A percentile compares a stretch with the other conserved stretches of the same genome.
Conservation (phyloP, 2,797 vertebrate genomes). For the Lerista edwardsae region DNA sequence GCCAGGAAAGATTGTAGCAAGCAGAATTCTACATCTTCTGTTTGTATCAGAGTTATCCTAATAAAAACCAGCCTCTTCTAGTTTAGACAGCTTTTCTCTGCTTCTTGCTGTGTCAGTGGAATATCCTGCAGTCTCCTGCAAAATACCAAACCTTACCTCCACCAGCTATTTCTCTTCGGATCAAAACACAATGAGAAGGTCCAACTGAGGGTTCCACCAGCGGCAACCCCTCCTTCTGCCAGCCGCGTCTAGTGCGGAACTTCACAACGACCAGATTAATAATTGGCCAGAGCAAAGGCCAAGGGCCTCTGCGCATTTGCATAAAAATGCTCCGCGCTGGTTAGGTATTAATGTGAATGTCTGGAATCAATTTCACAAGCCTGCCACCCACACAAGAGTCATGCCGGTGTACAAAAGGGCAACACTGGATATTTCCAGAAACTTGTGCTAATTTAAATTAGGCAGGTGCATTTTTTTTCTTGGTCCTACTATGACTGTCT, state of each 20-base stretch:
- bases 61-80: neutral
- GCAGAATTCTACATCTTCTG: neutral
- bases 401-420: neutral
- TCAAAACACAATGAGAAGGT: neutral
- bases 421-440: neutral
- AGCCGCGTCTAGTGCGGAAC: neutral
- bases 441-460: neutral
- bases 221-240: neutral
- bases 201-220: too few species aligned
- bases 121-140: neutral
- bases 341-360: conserved; percentile 7
- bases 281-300: conserved; percentile 1
- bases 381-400: neutral
- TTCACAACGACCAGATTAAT: conserved; percentile 11
- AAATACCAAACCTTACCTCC: neutral
- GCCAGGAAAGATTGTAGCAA: neutral
- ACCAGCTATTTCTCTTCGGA: neutral
- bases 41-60: neutral
- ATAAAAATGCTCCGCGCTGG: neutral
- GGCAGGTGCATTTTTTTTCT: fast-evolving
- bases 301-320: conserved; percentile 3
- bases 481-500: neutral
- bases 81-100: neutral
- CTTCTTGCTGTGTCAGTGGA: neutral
- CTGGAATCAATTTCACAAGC: neutral